A percentile compares a stretch with the other conserved stretches of the same genome.
phyloP scores from a whole-genome alignment of 1,140 invertebrate genomes.

The Halictus rubicundus region DNA sequence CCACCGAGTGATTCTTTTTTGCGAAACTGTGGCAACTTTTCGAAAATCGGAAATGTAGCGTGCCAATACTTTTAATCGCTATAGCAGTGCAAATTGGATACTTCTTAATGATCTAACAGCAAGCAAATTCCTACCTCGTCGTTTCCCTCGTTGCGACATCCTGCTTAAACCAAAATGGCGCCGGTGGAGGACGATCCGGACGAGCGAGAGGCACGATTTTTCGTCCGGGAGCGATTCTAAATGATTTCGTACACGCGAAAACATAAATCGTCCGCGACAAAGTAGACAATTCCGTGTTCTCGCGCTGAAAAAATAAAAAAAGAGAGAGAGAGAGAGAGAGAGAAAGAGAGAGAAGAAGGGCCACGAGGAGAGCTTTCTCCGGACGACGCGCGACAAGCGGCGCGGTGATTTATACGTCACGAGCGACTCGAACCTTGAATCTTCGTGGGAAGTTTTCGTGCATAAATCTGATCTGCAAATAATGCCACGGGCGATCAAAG shows the following conservation, averaged over 20 bases:
- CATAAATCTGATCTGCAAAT: conserved; percentile 44
- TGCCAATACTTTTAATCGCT: too few relatives aligned
- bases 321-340: too few relatives aligned
- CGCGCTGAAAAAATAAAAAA: neutral
- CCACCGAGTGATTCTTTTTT: too few relatives aligned
- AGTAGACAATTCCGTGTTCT: conserved; percentile 34
- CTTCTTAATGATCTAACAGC: neutral
- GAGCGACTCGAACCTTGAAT: conserved; percentile 39
- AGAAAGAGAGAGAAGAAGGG: neutral
- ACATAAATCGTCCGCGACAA: conserved; percentile 24
- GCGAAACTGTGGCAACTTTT: too few relatives aligned
- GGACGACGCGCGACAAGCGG: conserved; percentile 38
- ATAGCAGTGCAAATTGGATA: too few relatives aligned
- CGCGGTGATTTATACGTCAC: conserved; percentile 41
- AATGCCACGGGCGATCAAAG: conserved; percentile 40
- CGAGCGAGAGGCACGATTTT: neutral
- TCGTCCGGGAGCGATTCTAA: neutral
- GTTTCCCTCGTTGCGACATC: neutral
- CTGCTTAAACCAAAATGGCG: neutral
- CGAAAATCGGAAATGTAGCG: too few relatives aligned
- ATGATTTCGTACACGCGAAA: neutral
- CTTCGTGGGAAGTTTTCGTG: conserved; percentile 47
- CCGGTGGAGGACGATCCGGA: neutral
- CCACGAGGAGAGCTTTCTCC: conserved; percentile 35
- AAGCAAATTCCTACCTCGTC: neutral